phyloP scores from a whole-genome alignment of 2,888 invertebrate species.

The Drosophila borealis region DNA sequence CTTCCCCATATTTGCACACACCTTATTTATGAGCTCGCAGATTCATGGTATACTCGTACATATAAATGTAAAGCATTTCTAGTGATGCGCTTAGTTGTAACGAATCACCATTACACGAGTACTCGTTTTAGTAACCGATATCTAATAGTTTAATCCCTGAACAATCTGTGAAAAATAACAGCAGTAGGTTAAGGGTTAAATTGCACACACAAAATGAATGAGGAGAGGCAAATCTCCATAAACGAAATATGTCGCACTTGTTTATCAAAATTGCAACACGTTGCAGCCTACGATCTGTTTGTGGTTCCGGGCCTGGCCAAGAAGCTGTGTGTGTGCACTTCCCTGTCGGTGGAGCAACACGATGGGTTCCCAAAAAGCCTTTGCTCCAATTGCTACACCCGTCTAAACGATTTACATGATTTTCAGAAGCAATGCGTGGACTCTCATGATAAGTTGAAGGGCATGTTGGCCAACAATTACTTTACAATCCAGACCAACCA shows the following conservation, averaged over 20 bases:
- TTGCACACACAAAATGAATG: constrained; percentile 42
- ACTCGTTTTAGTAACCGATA: constrained; percentile 26
- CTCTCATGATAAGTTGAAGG: constrained; percentile 74
- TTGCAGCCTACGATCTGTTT: constrained; percentile 70
- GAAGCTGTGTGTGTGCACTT: constrained; percentile 80
- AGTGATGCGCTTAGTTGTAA: constrained; percentile 29
- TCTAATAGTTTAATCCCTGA: not conserved
- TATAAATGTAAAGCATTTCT: constrained; percentile 3
- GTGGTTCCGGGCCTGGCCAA: constrained; percentile 75
- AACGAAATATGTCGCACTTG: constrained; percentile 82
- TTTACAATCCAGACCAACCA: constrained; percentile 6
- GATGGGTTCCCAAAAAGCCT: constrained; percentile 82
- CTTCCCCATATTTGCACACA: constrained; percentile 5
- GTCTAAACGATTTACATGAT: constrained; percentile 78
- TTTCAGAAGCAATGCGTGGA: constrained; percentile 79
- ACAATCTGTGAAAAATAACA: not conserved
- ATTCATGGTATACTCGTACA: not conserved
- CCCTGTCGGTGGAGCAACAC: constrained; percentile 75
- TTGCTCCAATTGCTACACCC: constrained; percentile 72
- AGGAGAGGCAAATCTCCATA: constrained; percentile 44
- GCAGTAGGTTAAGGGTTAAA: not conserved
- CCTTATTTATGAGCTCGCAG: constrained; percentile 1
- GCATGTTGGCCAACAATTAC: constrained; percentile 57
- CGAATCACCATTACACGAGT: constrained; percentile 7
- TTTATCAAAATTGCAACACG: constrained; percentile 62